Percentiles rank a stretch among this genome's conserved stretches.
These are phyloP conservation scores for Tautogolabrus adspersus DNA, from an alignment of 2,113 vertebrate species.

Conservation along the genomic window DNA sequence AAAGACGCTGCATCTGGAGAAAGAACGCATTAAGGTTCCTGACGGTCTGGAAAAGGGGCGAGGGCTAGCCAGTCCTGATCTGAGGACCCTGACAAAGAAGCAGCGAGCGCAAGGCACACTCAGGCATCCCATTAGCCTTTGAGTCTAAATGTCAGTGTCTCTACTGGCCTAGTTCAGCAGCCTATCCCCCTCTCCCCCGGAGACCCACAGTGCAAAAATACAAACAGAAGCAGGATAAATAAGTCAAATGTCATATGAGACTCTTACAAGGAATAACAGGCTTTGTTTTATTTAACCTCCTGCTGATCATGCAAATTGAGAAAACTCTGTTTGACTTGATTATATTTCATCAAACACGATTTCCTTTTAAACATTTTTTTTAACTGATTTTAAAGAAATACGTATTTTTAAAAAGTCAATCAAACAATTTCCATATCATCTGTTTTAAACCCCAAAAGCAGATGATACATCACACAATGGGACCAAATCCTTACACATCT, in stretches of 20 bases:
- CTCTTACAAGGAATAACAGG: constrained; percentile 41
- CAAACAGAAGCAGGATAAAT: constrained; percentile 66
- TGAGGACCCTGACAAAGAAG: constrained; percentile 69
- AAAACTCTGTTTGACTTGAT: constrained; percentile 1
- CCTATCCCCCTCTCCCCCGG: constrained; percentile 49
- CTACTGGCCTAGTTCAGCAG: constrained; percentile 76
- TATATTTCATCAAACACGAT: neutral
- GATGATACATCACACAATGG: neutral
- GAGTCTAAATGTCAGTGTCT: constrained; percentile 84
- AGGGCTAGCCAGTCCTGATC: constrained; percentile 55
- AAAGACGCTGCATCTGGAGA: constrained; percentile 44
- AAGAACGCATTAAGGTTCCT: constrained; percentile 46
- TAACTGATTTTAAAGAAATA: neutral
- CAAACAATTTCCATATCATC: neutral
- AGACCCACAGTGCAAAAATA: constrained; percentile 57
- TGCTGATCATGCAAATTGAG: constrained; percentile 41
- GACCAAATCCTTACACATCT: neutral
- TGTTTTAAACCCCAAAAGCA: neutral
- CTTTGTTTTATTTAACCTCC: constrained; percentile 19
- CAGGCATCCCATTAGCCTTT: constrained; percentile 85
- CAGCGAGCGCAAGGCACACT: constrained; percentile 57
- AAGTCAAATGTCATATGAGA: constrained; percentile 68
- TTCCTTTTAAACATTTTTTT: neutral
- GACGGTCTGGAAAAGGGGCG: constrained; percentile 51
- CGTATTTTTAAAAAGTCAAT: neutral